phyloP scores from a whole-genome alignment of 2,797 vertebrate genomes.

The Brachymystax lenok region DNA sequence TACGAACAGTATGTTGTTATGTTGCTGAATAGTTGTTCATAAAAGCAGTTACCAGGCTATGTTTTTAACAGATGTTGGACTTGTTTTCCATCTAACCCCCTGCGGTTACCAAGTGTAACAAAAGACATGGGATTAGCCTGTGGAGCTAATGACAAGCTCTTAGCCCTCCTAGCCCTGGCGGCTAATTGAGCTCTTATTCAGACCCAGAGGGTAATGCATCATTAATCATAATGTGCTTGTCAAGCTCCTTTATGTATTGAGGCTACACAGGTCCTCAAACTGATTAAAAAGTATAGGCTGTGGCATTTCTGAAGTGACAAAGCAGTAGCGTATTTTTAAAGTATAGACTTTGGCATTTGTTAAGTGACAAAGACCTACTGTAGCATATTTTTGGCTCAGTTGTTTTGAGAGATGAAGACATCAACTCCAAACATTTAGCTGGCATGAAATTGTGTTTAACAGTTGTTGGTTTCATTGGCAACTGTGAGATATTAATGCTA shows the following conservation, averaged over 20 bases:
- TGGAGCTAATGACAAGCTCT: constrained; percentile 69
- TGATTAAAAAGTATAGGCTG: constrained; percentile 22
- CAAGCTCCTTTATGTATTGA: background rate
- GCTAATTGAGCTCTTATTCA: constrained; percentile 73
- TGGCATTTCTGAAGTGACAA: constrained; percentile 32
- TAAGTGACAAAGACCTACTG: no score
- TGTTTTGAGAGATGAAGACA: no score
- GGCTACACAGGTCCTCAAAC: constrained; percentile 20
- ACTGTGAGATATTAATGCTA: background rate
- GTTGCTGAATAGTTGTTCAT: constrained; percentile 48
- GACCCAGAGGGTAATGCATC: constrained; percentile 45
- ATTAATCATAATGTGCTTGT: constrained; percentile 49
- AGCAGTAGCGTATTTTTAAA: constrained; percentile 6
- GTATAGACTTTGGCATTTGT: background rate
- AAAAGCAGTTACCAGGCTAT: constrained; percentile 5
- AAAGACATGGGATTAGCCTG: constrained; percentile 67
- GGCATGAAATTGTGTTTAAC: constrained; percentile 31
- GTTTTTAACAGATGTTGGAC: constrained; percentile 40
- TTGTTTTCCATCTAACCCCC: background rate
- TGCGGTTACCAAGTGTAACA: constrained; percentile 61
- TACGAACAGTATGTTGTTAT: background rate
- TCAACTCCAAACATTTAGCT: constrained; percentile 54
- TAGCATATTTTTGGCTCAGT: no score
- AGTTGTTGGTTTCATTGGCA: no score
- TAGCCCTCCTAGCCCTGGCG: constrained; percentile 61